A percentile compares a stretch with the other conserved stretches of the same genome.
These are phyloP conservation scores for Balanococcus diminutus DNA, from an alignment of 2,888 invertebrate genomes.

Conservation along the genomic window DNA sequence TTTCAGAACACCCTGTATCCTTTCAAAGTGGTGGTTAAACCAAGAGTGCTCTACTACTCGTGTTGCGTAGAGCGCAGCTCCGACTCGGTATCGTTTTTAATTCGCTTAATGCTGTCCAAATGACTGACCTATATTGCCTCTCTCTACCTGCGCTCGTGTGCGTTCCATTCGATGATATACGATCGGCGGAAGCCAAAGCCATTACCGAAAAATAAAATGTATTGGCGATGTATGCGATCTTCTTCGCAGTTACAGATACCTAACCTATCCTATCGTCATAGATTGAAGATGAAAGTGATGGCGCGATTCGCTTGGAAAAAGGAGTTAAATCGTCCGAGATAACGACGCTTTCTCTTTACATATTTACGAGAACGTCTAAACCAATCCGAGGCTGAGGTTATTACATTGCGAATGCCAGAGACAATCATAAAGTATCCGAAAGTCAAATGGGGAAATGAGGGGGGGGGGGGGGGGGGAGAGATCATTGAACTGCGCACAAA, in stretches of 20 bases:
- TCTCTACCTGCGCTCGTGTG: not conserved
- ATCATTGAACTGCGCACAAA: not conserved
- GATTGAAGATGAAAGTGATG: constrained; percentile 36
- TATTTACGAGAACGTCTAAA: constrained; percentile 39
- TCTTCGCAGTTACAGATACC: too few species aligned
- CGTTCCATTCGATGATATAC: not conserved
- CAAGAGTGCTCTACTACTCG: not conserved
- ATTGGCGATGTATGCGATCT: too few species aligned
- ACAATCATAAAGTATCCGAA: not conserved
- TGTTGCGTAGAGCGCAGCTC: not conserved
- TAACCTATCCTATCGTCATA: not conserved
- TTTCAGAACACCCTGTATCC: not conserved
- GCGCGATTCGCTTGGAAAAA: constrained; percentile 10
- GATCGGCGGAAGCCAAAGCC: too few species aligned
- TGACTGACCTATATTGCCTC: not conserved
- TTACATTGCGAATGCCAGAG: not conserved
- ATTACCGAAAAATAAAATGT: too few species aligned
- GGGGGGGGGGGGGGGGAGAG: not conserved
- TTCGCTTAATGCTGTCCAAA: not conserved
- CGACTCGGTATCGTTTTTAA: not conserved
- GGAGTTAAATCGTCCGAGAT: constrained; percentile 32
- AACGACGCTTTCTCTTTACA: constrained; percentile 42
- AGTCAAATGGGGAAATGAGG: not conserved
- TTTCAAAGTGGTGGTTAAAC: too few species aligned
- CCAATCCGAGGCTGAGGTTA: constrained; percentile 33